These are phyloP conservation scores for Pangasianodon hypophthalmus DNA, from an alignment of 2,113 vertebrate species.

Conservation along the genomic window DNA sequence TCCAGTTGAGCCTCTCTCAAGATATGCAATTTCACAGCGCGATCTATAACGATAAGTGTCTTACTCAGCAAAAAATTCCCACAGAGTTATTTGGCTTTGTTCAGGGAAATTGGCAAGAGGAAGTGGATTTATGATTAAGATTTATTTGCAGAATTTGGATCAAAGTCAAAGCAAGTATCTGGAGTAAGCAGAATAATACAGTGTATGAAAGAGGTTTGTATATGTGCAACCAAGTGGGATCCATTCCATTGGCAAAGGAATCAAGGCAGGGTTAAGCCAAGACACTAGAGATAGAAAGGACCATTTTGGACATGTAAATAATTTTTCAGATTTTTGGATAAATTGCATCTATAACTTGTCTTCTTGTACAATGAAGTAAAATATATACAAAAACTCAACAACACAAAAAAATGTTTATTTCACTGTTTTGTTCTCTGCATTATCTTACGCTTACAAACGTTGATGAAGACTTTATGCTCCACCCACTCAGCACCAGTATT, in stretches of 20 bases:
- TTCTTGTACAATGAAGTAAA: neutral
- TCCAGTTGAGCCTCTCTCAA: conserved; percentile 17
- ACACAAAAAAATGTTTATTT: neutral
- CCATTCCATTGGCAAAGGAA: neutral
- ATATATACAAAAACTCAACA: neutral
- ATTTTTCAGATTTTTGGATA: neutral
- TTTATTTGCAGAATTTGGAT: conserved; percentile 12
- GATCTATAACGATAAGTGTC: conserved; percentile 16
- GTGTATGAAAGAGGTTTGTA: neutral
- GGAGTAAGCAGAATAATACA: neutral
- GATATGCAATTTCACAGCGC: conserved; percentile 16
- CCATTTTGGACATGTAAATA: neutral
- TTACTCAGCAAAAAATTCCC: conserved; percentile 33
- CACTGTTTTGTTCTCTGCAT: neutral
- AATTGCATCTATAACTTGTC: neutral
- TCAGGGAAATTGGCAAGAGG: conserved; percentile 8
- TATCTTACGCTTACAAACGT: too few species aligned
- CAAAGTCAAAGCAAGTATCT: conserved; percentile 18
- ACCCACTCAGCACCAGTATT: neutral
- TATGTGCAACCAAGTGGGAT: neutral
- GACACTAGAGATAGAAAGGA: neutral
- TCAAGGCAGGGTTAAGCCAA: neutral
- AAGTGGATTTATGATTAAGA: conserved; percentile 11
- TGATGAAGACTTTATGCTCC: neutral
- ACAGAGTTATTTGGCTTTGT: conserved; percentile 22